Evolutionary conservation across 2,888 invertebrate genomes (phyloP).

Genomic region (Drosophila putrida): DNA sequence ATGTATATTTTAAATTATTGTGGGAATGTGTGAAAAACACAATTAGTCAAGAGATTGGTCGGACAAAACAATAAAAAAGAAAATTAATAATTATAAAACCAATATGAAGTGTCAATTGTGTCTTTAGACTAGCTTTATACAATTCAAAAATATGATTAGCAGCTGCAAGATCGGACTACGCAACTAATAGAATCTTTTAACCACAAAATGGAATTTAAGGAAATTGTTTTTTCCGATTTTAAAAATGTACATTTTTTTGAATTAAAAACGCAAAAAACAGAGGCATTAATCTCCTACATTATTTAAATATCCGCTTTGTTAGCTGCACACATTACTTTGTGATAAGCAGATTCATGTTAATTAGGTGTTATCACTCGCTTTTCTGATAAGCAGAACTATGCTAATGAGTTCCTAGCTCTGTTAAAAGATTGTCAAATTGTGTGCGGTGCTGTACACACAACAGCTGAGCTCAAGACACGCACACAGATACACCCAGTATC

Average conservation of each 20-base stretch:
- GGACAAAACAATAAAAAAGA: too few relatives aligned
- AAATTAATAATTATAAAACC: too few relatives aligned
- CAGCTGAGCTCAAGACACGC: conserved; percentile 17
- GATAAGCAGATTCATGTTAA: conserved; percentile 2
- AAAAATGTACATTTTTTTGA: too few relatives aligned
- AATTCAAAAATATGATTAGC: conserved; percentile 25
- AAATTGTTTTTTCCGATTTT: not conserved
- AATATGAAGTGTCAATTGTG: too few relatives aligned
- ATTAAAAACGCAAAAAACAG: not conserved
- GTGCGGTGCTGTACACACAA: conserved; percentile 46
- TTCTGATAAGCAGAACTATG: too few relatives aligned
- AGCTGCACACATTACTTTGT: not conserved
- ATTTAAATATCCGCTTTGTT: not conserved
- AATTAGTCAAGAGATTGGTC: too few relatives aligned
- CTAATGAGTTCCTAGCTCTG: not conserved
- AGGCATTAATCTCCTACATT: too few relatives aligned
- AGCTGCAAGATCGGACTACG: conserved; percentile 14
- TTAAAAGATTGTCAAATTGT: conserved; percentile 15
- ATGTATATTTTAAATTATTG: conserved; percentile 3
- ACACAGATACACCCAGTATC: conserved; percentile 4
- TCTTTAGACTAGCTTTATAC: not conserved
- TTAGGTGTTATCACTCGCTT: not conserved
- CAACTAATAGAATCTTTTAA: too few relatives aligned
- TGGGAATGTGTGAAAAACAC: not conserved
- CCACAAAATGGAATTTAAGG: too few relatives aligned